Base-by-base conservation (phyloP, 2,797 vertebrate species). In the Chaetophractus vellerosus region DNA sequence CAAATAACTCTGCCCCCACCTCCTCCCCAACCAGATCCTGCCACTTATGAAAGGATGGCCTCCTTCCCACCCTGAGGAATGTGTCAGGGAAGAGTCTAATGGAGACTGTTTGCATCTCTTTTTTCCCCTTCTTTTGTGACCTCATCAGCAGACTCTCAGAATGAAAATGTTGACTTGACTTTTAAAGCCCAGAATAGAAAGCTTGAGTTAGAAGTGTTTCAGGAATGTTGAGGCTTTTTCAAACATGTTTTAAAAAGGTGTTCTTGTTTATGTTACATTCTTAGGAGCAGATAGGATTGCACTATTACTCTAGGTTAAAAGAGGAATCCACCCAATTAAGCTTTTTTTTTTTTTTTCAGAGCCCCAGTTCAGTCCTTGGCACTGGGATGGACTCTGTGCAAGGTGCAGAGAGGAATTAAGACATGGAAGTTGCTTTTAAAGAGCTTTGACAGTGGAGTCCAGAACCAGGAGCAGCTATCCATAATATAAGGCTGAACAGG, bases 161-260 rank as follows among this genome's bases (percentile, higher is more conserved):
- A 93, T 86, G 84, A 90, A 95, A 76, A 50, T 1, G 16, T 0
- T 21, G 61, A 26, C 33, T n/a, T 41, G 48, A 26, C 18, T 89
- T 69, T 83, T 74, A 59, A 93, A 91, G 26, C 33, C 90, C 69
- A 16, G n/a, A 72, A 41, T 31, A 63, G 80, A 81, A 94, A 83
- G 8, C 9, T 55, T 63, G 9, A 7, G 19, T 79, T 69, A 74
- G 1, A 86, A 69, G 23, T 71, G 41, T 81, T 33, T 90, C 4
- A 15, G 89, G 83, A 84, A 72, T n/a, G 41, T 2, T 36, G 55
- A 71, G 12, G 45, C 52, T 55, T 19, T 80, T 92, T 85, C n/a
- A 55, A 89, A 72, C 31, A 3, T 41, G 38, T 59, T 92, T 78
- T 76, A 41, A 64, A 55, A 69, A 93, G 68, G 33, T 88, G 33